Base-by-base conservation (phyloP, 1,140 invertebrate species). In the Scylla paramamosain region DNA sequence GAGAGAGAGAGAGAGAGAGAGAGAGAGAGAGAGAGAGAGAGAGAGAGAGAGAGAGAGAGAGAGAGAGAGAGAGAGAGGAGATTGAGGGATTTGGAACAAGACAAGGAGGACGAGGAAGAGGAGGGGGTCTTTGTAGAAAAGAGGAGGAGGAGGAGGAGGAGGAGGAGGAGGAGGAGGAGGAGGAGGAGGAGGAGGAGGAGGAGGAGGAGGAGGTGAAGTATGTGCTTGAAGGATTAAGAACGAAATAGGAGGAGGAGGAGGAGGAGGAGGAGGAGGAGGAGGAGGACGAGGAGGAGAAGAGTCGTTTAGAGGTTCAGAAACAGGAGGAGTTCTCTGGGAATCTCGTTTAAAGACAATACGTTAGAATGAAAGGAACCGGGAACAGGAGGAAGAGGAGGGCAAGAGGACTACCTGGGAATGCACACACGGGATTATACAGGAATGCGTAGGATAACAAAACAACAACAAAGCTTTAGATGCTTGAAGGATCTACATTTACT, bases 21-120 rank as follows among this genome's bases (percentile, higher is more conserved):
- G 46, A 59, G 46, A 59, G 89, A 91, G 46, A 59, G 46, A 91
- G 89, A 91, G 46, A 59, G 46, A 91, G 46, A 91, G 45, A 59
- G 46, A 91, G n/a, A 91, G 89, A 59, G 45, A 59, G 39, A 90
- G 46, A 59, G 46, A 59, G 25, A 91, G n/a, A 59, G 46, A 31
- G 29, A 91, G n/a, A 91, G 4, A 52, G 46, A 88, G 93, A 88
- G n/a, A 77, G 86, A 94, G 86, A 87, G n/a, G 88, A 45, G 31
- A 90, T 31, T 39, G 88, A n/a, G 39, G 39, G 52, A 59, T 25
- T 31, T 10, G 59, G 52, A 92, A 45, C n/a, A 59, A 59, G 52
- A n/a, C 28, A 32, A 89, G 87, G 39, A 14, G 52, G 52, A 59
- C 12, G 52, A 59, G 52, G 16, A 59, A 59, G 12, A 59, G 52